Base-by-base conservation (phyloP, 2,888 invertebrate species). In the Troides helena region DNA sequence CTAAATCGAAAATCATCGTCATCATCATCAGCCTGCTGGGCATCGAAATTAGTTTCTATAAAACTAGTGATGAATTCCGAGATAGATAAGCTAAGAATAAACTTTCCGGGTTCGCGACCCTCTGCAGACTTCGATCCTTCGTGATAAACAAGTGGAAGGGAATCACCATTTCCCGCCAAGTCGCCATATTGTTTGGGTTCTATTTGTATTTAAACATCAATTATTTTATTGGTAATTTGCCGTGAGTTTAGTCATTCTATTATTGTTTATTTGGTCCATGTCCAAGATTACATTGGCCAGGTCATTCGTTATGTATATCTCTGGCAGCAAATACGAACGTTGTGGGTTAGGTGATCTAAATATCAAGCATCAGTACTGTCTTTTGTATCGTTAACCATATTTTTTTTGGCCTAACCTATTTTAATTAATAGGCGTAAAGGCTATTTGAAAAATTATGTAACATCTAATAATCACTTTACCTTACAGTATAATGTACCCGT, bases 91-190 rank as follows among this genome's bases (percentile, higher is more conserved):
- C 10, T 14, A 25, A 63, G 39, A 58, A 39, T 21, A 46, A 65
- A 65, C 57, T 5, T 61, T 17, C 63, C 69, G 69, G 69, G 69
- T 57, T 69, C 69, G 57, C 61, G 65, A 69, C 69, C 69, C 36
- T 17, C 10, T 10, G 36, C 23, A 56, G 50, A 36, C 59, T 58
- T 57, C 59, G 36, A 18, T 62, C 58, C 21, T 63, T 10, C 18
- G 50, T n/a, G 39, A 68, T 65, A 69, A 69, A 61, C 30, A 69
- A 69, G 10, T 65, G 50, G 56, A 46, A 62, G 18, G 53, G 53
- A 53, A 36, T 61, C 65, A 21, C 53, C 18, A 60, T 64, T 57
- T 62, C 57, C 46, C n/a, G 23, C 30, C 21, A 39, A 21, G 39
- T 43, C 61, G 62, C 25, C 57, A 58, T 57, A 17, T 61, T 65